Conservation (phyloP, 2,888 invertebrate genomes). For the Liopterus haemorrhoidalis region DNA sequence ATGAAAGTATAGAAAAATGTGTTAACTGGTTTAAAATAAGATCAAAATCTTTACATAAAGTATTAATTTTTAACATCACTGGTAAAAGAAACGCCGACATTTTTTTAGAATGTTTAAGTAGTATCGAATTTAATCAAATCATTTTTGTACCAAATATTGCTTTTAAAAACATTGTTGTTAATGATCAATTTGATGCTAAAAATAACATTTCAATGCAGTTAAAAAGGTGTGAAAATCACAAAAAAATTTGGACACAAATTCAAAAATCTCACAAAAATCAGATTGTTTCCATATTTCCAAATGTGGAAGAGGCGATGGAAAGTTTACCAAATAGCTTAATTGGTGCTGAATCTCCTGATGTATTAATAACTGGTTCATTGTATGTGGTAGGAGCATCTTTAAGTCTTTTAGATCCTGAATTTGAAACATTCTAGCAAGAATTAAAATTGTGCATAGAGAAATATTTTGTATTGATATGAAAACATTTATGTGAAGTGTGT, state of each 20-base stretch:
- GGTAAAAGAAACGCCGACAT: slow-evolving; percentile 59
- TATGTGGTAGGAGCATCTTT: slow-evolving; percentile 76
- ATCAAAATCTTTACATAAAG: slow-evolving; percentile 42
- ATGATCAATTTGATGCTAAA: slow-evolving; percentile 56
- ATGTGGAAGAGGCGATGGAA: slow-evolving; percentile 37
- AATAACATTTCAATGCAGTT: slow-evolving; percentile 54
- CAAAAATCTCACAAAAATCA: slow-evolving; percentile 23
- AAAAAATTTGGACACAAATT: slow-evolving; percentile 50
- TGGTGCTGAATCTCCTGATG: slow-evolving; percentile 37
- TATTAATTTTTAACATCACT: slow-evolving; percentile 73
- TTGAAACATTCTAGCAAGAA: slow-evolving; percentile 35
- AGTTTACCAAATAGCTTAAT: slow-evolving; percentile 27
- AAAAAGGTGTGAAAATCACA: slow-evolving; percentile 52
- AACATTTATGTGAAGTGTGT: too few relatives aligned
- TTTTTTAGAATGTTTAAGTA: slow-evolving; percentile 54
- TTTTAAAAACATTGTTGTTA: slow-evolving; percentile 30
- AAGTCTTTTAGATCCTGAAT: slow-evolving; percentile 49
- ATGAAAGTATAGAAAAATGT: slow-evolving; percentile 80
- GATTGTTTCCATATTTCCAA: slow-evolving; percentile 34
- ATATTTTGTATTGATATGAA: too few relatives aligned
- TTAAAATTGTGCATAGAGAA: too few relatives aligned
- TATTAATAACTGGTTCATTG: slow-evolving; percentile 79
- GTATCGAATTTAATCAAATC: slow-evolving; percentile 49
- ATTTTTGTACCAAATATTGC: slow-evolving; percentile 59
- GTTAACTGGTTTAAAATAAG: slow-evolving; percentile 66